Conservation (phyloP, 2,888 invertebrate species). For the Nomada hirtipes region DNA sequence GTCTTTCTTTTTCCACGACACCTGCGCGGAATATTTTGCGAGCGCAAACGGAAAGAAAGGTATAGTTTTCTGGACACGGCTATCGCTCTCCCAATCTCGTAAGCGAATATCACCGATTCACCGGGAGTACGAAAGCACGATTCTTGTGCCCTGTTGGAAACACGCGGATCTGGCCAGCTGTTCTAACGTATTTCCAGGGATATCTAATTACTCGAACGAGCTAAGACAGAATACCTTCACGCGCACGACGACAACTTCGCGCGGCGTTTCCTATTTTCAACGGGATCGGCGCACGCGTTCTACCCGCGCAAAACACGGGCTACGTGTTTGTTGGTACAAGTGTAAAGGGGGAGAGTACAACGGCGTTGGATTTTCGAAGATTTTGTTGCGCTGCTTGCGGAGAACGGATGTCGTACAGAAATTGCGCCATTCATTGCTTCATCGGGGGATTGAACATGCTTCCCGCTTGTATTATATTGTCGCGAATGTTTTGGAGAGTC, state of each 20-base stretch:
- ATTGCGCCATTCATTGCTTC: not conserved
- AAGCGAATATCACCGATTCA: constrained; percentile 72
- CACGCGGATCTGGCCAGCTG: constrained; percentile 62
- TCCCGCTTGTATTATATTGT: too few relatives aligned
- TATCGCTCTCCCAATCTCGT: constrained; percentile 74
- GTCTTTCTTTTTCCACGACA: constrained; percentile 13
- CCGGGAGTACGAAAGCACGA: constrained; percentile 56
- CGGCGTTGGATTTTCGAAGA: not conserved
- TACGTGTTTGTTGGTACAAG: constrained; percentile 6
- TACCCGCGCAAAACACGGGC: not conserved
- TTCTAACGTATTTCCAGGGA: constrained; percentile 81
- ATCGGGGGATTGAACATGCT: not conserved
- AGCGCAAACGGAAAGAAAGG: constrained; percentile 39
- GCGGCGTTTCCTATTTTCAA: constrained; percentile 55
- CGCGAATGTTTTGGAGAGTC: too few relatives aligned
- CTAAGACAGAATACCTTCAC: constrained; percentile 74
- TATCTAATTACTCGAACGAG: constrained; percentile 81
- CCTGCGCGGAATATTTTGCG: constrained; percentile 18
- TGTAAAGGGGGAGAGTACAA: constrained; percentile 6
- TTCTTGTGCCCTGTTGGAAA: constrained; percentile 54
- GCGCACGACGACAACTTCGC: constrained; percentile 46
- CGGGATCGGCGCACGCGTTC: constrained; percentile 2
- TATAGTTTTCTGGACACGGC: constrained; percentile 50
- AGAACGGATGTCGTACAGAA: not conserved
- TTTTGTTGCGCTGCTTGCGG: not conserved